These are phyloP conservation scores for Patiria miniata DNA, from an alignment of 35 echinoderm and acorn worm genomes.

Conservation along the genomic window DNA sequence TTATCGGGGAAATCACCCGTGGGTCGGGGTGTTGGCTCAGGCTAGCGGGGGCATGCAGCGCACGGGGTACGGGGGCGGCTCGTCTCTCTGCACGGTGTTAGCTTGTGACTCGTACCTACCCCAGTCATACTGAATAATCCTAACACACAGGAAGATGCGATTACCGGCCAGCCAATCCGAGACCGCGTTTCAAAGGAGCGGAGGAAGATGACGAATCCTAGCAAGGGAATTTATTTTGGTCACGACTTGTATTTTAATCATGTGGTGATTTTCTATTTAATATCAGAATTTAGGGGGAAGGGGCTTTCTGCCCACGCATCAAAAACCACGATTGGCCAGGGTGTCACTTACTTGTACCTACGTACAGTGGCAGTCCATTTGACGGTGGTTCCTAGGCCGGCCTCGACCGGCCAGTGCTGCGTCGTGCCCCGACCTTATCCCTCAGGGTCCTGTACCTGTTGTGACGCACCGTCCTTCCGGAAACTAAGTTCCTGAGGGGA, in stretches of 20 bases:
- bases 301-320: background rate
- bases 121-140: background rate
- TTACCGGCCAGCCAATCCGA: background rate
- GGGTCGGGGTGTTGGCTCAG: too few species aligned
- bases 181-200: background rate
- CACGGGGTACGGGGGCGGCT: background rate
- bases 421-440: too few species aligned
- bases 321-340: background rate
- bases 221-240: conserved; percentile 13
- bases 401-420: too few species aligned
- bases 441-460: too few species aligned
- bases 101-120: conserved; percentile 22
- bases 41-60: background rate
- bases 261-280: background rate
- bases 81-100: background rate
- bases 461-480: too few species aligned
- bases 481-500: too few species aligned
- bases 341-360: background rate
- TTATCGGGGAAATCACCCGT: too few species aligned
- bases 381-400: too few species aligned
- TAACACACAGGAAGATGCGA: background rate
- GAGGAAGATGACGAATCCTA: conserved; percentile 18
- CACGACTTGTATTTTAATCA: conserved; percentile 14
- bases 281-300: background rate
- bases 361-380: too few species aligned